A percentile compares a stretch with the other conserved stretches of the same genome.
phyloP scores from a whole-genome alignment of 2,113 vertebrate genomes.

The Calyptommatus sinebrachiatus region DNA sequence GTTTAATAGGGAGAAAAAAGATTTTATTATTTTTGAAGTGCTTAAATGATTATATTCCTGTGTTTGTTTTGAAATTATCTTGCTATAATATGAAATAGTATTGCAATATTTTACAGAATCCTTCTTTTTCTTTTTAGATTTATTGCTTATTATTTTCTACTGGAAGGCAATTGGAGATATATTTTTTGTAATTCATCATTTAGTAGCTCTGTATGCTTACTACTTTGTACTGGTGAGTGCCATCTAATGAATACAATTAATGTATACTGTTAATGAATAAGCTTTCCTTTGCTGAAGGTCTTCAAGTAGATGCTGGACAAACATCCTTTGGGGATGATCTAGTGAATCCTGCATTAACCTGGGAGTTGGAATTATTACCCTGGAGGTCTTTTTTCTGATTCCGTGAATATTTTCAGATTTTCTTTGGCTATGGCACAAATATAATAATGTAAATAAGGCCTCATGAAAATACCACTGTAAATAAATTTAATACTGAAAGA shows the following conservation, averaged over 20 bases:
- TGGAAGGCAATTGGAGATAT: slow-evolving; percentile 97
- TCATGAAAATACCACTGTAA: neutral
- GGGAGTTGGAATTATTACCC: no score
- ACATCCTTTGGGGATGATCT: no score
- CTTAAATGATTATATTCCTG: neutral
- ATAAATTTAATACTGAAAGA: neutral
- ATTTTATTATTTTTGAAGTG: neutral
- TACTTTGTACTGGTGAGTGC: slow-evolving; percentile 95
- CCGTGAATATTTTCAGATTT: no score
- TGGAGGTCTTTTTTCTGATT: no score
- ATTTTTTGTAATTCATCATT: slow-evolving; percentile 93
- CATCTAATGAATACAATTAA: slow-evolving; percentile 67
- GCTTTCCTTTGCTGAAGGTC: no score
- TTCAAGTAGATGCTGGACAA: no score
- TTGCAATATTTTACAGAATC: neutral
- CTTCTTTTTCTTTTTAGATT: slow-evolving; percentile 77
- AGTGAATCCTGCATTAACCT: no score
- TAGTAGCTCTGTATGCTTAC: slow-evolving; percentile 90
- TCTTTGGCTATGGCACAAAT: no score
- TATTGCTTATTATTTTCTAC: slow-evolving; percentile 92
- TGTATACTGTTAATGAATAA: no score
- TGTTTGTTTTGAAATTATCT: neutral
- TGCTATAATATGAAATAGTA: slow-evolving; percentile 3
- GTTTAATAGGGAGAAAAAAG: neutral
- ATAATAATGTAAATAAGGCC: neutral